Base-by-base conservation (phyloP, 2,888 invertebrate genomes). In the Dysmachus trigonus region DNA sequence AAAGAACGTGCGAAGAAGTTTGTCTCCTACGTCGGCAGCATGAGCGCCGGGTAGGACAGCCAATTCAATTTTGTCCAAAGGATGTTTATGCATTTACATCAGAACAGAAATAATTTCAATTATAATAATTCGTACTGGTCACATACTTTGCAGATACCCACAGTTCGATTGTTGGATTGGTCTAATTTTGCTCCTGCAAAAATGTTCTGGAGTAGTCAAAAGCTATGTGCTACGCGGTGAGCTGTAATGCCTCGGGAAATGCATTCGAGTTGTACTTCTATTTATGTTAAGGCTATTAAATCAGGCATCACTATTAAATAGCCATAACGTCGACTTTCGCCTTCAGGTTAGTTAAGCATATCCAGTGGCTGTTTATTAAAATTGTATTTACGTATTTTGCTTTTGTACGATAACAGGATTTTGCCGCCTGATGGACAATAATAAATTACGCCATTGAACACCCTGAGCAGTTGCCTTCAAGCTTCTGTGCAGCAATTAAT, bases 1-100 rank as follows among this genome's bases (percentile, higher is more conserved):
- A 84, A 53, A 82, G 82, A 62, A 82, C 82, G 53, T 82, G 82
- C 62, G 22, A 62, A 81, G 33, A 81, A 62, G 62, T 53, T 82
- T 82, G 81, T 82, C 62, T n/a, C 62, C 8, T n/a, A 10, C 18
- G 18, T 38, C 15, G 41, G 41, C 31, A 72, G 8, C 72, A 72
- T 72, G 13, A 10, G 72, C 31, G 31, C 31, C 27, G 13, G 72
- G 5, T 15, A 15, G 33, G 22, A 8, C n/a, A 51, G 62, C n/a
- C 22, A 82, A 82, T 62, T 82, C 35, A 35, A 82, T 82, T 82
- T 82, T 6, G 22, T 18, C 35, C 79, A 22, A 41, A 30, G 33
- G 15, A 8, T 77, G 77, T 41, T 51, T 27, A 51, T 51, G n/a
- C 18, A 62, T 35, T n/a, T 30, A 30, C 51, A 18, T 51, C 79